Percentiles rank a stretch among this genome's conserved stretches.
phyloP scores from a whole-genome alignment of 2,113 vertebrate species.

The Oriolus oriolus region DNA sequence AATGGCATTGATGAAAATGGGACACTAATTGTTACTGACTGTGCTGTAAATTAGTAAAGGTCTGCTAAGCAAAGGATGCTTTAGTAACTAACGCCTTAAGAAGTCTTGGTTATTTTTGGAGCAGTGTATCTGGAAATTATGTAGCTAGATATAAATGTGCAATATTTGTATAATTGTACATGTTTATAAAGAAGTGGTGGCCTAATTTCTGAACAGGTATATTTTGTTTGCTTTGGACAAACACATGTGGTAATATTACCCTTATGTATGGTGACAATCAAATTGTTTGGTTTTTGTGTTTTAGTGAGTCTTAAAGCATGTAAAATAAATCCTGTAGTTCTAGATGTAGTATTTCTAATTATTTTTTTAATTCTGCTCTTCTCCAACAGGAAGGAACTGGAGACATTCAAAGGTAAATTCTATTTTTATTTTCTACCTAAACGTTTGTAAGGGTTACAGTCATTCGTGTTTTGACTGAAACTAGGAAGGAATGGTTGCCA shows the following conservation, averaged over 20 bases:
- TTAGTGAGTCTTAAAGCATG: neutral
- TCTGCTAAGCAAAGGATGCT: neutral
- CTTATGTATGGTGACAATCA: neutral
- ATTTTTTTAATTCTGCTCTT: slow-evolving; percentile 11
- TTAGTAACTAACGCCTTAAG: neutral
- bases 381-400: slow-evolving; percentile 85
- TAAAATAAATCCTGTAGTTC: neutral
- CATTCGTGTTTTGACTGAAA: neutral
- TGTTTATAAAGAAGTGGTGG: neutral
- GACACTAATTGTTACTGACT: neutral
- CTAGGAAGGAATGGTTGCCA: neutral
- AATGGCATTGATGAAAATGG: neutral
- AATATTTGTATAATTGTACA: neutral
- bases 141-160: neutral
- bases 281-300: neutral
- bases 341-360: neutral
- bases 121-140: neutral
- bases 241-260: neutral
- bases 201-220: neutral
- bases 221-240: neutral
- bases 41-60: neutral
- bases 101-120: neutral
- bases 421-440: slow-evolving; percentile 4
- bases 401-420: slow-evolving; percentile 87
- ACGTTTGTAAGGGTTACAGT: neutral